These are phyloP conservation scores for Drosophila suzukii DNA, from an alignment of 1,140 invertebrate species.

Conservation along the genomic window DNA sequence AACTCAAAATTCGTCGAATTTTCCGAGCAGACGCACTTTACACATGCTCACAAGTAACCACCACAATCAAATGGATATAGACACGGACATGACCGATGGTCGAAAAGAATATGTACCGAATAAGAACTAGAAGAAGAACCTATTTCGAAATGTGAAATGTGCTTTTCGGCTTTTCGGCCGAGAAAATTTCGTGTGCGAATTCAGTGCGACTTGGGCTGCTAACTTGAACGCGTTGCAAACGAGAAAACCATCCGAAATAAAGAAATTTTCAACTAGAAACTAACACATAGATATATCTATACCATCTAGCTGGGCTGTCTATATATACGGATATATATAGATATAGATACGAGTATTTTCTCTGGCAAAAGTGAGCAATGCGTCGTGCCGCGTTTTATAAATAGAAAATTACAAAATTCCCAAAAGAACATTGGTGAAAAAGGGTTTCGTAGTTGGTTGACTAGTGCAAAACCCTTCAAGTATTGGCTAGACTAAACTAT, in stretches of 20 bases:
- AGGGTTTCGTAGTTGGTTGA: slow-evolving; percentile 35
- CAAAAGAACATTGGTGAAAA: slow-evolving; percentile 64
- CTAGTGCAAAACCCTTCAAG: slow-evolving; percentile 9
- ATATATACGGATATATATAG: slow-evolving; percentile 72
- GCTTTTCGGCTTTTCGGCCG: slow-evolving; percentile 74
- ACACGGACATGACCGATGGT: slow-evolving; percentile 55
- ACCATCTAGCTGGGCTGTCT: slow-evolving; percentile 68
- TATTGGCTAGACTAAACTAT: neutral
- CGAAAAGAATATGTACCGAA: slow-evolving; percentile 46
- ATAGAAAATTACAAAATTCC: slow-evolving; percentile 80
- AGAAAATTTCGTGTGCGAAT: slow-evolving; percentile 79
- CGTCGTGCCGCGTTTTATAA: slow-evolving; percentile 71
- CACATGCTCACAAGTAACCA: slow-evolving; percentile 40
- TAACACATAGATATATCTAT: slow-evolving; percentile 64
- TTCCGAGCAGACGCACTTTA: slow-evolving; percentile 79
- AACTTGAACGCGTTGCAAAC: slow-evolving; percentile 84
- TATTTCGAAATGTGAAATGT: slow-evolving; percentile 58
- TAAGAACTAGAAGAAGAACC: slow-evolving; percentile 50
- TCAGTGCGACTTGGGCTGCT: slow-evolving; percentile 84
- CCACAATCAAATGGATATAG: slow-evolving; percentile 30
- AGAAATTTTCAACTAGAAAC: slow-evolving; percentile 74
- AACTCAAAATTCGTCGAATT: slow-evolving; percentile 81
- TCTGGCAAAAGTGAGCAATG: slow-evolving; percentile 79
- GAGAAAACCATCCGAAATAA: slow-evolving; percentile 77
- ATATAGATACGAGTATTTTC: slow-evolving; percentile 75